Evolutionary conservation across 2,888 invertebrate species (phyloP).

Genomic region (Gisinianus flammeolus): DNA sequence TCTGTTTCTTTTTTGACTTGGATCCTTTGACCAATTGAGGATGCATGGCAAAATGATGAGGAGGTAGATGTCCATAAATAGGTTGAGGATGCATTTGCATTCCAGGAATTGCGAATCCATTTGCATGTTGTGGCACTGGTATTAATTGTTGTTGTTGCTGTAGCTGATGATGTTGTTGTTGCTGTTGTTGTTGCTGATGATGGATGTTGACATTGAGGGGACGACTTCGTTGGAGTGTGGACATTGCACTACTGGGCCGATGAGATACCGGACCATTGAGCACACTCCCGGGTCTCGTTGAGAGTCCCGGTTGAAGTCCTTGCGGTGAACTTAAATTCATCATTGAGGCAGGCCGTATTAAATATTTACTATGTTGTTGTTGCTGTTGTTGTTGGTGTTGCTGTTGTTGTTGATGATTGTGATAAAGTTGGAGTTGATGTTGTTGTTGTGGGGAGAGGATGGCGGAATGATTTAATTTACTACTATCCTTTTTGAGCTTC

Average conservation of each 20-base stretch:
- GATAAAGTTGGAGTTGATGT: neutral
- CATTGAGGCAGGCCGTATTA: conserved; percentile 58
- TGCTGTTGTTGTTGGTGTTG: conserved; percentile 42
- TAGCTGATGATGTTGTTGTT: conserved; percentile 5
- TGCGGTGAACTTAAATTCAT: conserved; percentile 56
- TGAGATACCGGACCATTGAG: conserved; percentile 56
- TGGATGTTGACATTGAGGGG: conserved; percentile 44
- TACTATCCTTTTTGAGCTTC: conserved; percentile 62
- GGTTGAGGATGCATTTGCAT: conserved; percentile 50
- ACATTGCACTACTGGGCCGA: conserved; percentile 59
- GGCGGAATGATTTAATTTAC: no score
- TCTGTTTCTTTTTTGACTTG: conserved; percentile 54
- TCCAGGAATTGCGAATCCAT: conserved; percentile 14
- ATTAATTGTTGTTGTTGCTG: conserved; percentile 53
- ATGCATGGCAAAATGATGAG: conserved; percentile 52
- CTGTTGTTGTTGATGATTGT: conserved; percentile 33
- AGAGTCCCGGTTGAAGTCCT: conserved; percentile 42
- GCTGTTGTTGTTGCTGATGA: no score
- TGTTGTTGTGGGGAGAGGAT: conserved; percentile 37
- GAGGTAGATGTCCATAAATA: conserved; percentile 59
- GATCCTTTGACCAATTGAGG: conserved; percentile 56
- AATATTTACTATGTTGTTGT: conserved; percentile 42
- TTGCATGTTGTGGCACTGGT: conserved; percentile 57
- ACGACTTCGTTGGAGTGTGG: conserved; percentile 55
- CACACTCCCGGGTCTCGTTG: conserved; percentile 55